Conservation (phyloP, 2,797 vertebrate genomes). For the Pseudochaenichthys georgianus region DNA sequence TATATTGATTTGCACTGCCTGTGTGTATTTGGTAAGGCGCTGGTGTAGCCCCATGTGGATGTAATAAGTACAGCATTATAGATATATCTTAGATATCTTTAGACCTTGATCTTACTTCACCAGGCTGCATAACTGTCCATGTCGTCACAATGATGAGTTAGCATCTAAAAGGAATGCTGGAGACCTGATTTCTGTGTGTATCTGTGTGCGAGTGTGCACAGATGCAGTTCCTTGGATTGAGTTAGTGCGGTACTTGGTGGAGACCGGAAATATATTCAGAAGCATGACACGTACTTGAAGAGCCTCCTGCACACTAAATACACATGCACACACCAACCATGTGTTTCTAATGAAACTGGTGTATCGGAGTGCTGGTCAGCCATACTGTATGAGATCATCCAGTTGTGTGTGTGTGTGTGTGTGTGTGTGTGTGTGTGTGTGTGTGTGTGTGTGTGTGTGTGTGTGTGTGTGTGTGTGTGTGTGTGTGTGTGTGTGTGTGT, state of each 20-base stretch:
- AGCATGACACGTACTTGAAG: constrained; percentile 73
- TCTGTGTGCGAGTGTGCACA: not conserved
- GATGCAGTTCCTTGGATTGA: constrained; percentile 24
- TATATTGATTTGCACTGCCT: no score
- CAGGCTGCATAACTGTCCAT: not conserved
- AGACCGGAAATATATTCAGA: constrained; percentile 83
- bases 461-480: constrained; percentile 30
- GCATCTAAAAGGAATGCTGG: constrained; percentile 14
- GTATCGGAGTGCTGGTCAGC: constrained; percentile 72
- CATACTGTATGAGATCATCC: constrained; percentile 75
- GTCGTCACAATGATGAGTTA: constrained; percentile 3
- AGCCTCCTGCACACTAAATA: constrained; percentile 48
- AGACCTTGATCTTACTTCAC: constrained; percentile 13
- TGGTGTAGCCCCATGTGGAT: not conserved
- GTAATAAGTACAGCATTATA: not conserved
- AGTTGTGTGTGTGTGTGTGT: constrained; percentile 32
- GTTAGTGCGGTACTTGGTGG: constrained; percentile 47
- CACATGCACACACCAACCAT: constrained; percentile 64
- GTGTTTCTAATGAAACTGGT: constrained; percentile 79
- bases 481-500: constrained; percentile 33
- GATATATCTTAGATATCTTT: not conserved
- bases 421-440: constrained; percentile 30
- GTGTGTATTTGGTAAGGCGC: not conserved
- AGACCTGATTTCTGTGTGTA: constrained; percentile 22
- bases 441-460: constrained; percentile 29